Conservation (phyloP, 1,140 invertebrate genomes). For the Whitmania pigra region DNA sequence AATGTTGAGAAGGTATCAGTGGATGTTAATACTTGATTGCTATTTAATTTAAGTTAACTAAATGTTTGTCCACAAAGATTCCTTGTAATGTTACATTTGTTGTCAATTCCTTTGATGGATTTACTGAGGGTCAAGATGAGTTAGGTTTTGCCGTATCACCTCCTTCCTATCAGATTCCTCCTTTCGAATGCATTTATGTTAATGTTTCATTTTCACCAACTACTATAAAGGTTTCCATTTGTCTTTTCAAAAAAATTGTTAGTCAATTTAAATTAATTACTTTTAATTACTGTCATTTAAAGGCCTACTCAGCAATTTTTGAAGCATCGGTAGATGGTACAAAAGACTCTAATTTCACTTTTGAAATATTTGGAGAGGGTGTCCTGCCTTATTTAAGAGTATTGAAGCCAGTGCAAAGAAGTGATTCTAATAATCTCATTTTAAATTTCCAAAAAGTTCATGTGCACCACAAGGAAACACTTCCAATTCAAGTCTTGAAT, state of each 20-base stretch:
- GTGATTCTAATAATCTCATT: conserved; percentile 38
- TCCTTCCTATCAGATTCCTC: conserved; percentile 31
- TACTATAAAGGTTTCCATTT: conserved; percentile 36
- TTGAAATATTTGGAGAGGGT: conserved; percentile 42
- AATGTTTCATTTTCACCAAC: conserved; percentile 40
- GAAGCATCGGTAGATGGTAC: conserved; percentile 39
- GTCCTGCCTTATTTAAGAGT: conserved; percentile 40
- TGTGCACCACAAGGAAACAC: conserved; percentile 32
- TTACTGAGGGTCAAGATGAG: neutral
- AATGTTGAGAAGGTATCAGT: conserved; percentile 37
- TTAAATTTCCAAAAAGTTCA: conserved; percentile 38
- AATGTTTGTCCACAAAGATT: no score
- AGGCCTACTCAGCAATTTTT: conserved; percentile 39
- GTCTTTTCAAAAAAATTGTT: neutral
- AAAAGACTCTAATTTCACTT: conserved; percentile 35
- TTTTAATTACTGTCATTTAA: neutral
- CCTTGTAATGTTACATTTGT: no score
- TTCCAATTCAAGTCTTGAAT: conserved; percentile 38
- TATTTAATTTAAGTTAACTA: neutral
- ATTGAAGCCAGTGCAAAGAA: conserved; percentile 30
- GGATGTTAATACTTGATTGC: neutral
- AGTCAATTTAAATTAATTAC: neutral
- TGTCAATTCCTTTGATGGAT: neutral
- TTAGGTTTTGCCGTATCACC: neutral
- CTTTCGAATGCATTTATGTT: conserved; percentile 39